Conservation (phyloP, 2,888 invertebrate genomes). For the Euzophera pinguis region DNA sequence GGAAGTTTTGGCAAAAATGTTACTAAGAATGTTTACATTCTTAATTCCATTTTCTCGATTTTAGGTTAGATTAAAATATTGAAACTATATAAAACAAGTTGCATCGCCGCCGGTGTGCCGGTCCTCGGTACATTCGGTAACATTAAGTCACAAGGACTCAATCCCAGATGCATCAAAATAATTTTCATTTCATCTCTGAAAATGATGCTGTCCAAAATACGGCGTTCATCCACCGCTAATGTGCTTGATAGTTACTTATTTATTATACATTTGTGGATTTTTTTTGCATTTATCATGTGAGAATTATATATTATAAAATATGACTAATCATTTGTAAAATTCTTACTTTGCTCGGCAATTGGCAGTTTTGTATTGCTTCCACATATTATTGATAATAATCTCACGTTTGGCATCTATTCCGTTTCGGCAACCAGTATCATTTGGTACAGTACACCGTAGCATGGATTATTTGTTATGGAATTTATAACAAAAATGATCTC, state of each 20-base stretch:
- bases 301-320: too few species aligned
- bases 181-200: slow-evolving; percentile 43
- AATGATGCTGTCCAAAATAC: slow-evolving; percentile 1
- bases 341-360: neutral
- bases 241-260: neutral
- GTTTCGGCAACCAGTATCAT: slow-evolving; percentile 2
- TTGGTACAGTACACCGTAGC: neutral
- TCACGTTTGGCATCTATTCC: slow-evolving; percentile 55
- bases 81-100: slow-evolving; percentile 25
- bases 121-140: slow-evolving; percentile 18
- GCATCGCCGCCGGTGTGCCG: neutral
- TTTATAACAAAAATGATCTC: neutral
- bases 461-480: too few species aligned
- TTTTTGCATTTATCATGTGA: too few species aligned
- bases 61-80: slow-evolving; percentile 50
- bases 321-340: neutral
- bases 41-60: slow-evolving; percentile 50
- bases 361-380: slow-evolving; percentile 62
- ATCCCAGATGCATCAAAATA: slow-evolving; percentile 53
- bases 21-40: slow-evolving; percentile 58
- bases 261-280: too few species aligned
- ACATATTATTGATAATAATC: slow-evolving; percentile 72
- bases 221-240: neutral
- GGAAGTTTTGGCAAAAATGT: slow-evolving; percentile 72
- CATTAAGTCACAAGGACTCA: slow-evolving; percentile 22